Base-by-base conservation (phyloP, 2,113 vertebrate genomes). In the Mirounga angustirostris region DNA sequence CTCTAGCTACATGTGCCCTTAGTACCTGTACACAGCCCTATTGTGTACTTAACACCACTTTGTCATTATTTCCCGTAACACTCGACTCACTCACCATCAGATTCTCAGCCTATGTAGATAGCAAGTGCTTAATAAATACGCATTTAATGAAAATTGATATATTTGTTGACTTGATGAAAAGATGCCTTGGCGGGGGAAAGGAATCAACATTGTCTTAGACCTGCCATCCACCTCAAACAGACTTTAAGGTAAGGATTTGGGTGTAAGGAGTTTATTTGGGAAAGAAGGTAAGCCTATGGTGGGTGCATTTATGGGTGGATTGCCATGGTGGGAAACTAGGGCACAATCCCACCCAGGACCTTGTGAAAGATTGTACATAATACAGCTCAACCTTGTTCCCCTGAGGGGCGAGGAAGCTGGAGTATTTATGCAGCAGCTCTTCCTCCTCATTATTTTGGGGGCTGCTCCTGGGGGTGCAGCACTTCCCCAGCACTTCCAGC, bases 1-100 rank as follows among this genome's bases (percentile, higher is more conserved):
- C 5, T 19, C 28, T 7, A 43, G 21, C 40, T 69, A 1, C 0
- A 0, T 2, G 13, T 54, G 1, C 6, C 52, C 33, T 69, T 18
- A 24, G 81, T 28, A 59, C 33, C 52, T n/a, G 22, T 4, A 43
- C 26, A n/a, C 21, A 28, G 12, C 40, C 30, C 9, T 26, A 5
- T 4, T 33, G 78, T 52, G 12, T 21, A 24, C n/a, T 50, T 56
- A 83, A 83, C 13, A 12, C 46, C 30, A 40, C 46, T 30, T 33
- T 52, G 7, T n/a, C 4, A 0, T 93, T 61, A 26, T 30, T 50
- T 13, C 65, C 69, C 58, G 15, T 11, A 28, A 63, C 36, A 54
- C 24, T 40, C 73, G 58, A 28, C 12, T 63, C 26, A 28, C 28
- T 93, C 28, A 36, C 26, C 18, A 30, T 63, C 4, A 2, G 8